These are phyloP conservation scores for Troides helena DNA, from an alignment of 2,888 invertebrate genomes.

Conservation along the genomic window DNA sequence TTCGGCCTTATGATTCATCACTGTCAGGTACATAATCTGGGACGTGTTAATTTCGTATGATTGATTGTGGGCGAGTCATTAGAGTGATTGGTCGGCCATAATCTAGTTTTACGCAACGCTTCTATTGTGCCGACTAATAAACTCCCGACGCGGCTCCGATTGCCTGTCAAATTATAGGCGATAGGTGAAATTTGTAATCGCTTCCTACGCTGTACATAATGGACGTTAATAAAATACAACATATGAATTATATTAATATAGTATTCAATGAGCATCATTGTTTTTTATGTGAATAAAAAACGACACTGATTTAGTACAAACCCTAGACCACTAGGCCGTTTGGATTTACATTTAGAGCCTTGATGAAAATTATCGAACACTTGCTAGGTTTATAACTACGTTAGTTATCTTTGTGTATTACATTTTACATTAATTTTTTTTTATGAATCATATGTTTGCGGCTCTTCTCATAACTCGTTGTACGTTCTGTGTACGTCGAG, in stretches of 20 bases:
- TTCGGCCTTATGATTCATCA: constrained; percentile 79
- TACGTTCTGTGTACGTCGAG: constrained; percentile 62
- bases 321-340: not conserved
- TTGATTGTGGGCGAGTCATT: constrained; percentile 74
- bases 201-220: constrained; percentile 29
- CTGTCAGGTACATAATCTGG: constrained; percentile 74
- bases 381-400: not conserved
- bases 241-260: not conserved
- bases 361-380: not conserved
- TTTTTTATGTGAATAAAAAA: not conserved
- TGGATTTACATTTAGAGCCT: not conserved
- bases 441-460: constrained; percentile 46
- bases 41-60: constrained; percentile 78
- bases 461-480: constrained; percentile 58
- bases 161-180: constrained; percentile 57
- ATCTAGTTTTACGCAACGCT: constrained; percentile 74
- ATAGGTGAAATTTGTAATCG: constrained; percentile 43
- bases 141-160: constrained; percentile 45
- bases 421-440: constrained; percentile 23
- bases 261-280: not conserved
- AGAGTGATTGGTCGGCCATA: constrained; percentile 55
- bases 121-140: constrained; percentile 55
- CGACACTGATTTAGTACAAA: not conserved
- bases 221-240: not conserved
- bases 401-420: not conserved